Evolutionary conservation across 2,113 vertebrate genomes (phyloP), one percentile per base, ranked within the genome.

Genomic region (Sialia sialis): DNA sequence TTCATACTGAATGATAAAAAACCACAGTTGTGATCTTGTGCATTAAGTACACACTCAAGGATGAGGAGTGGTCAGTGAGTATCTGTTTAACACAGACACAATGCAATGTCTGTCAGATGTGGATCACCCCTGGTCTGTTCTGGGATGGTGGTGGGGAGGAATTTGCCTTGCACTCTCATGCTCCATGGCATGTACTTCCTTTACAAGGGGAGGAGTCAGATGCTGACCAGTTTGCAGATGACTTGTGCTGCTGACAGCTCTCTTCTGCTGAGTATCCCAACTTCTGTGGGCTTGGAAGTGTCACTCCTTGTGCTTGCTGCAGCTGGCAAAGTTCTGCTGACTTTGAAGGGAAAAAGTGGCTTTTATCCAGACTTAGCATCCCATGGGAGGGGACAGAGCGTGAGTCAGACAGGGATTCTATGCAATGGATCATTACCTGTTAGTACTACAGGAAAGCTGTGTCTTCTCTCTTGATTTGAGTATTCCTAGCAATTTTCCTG

Each of bases 21-120:
- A 4, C 0, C 7, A 1, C 6, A 16, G 9, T 51, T 85, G 56
- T 58, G 41, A 10, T 68, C 58, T 64, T 39, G 19, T 56, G 30
- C 0, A 0, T 56, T 76, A 66, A 23, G 11, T 23, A 20, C 3
- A 4, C 14, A 39, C 13, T 23, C n/a, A 30, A 39, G 73, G 56
- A 39, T 48, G 66, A 60, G 41, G 29, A 64, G 29, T 29, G 54
- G 30, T 20, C 70, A 38, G 48, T 13, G 76, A 23, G 23, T 49
- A 29, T n/a, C 46, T 63, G 29, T 63, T 60, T 21, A 21, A 21
- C 26, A 23, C 49, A 51, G 49, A 34, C 22, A 60, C 16, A 29
- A 0, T 20, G 3, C 13, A 5, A 23, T 52, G 29, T 26, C 41
- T 87, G 2, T 58, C 80, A 38, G 36, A 6, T 27, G 7, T 6